Base-by-base conservation (phyloP, 2,888 invertebrate species). In the Drosophila mercatorum region DNA sequence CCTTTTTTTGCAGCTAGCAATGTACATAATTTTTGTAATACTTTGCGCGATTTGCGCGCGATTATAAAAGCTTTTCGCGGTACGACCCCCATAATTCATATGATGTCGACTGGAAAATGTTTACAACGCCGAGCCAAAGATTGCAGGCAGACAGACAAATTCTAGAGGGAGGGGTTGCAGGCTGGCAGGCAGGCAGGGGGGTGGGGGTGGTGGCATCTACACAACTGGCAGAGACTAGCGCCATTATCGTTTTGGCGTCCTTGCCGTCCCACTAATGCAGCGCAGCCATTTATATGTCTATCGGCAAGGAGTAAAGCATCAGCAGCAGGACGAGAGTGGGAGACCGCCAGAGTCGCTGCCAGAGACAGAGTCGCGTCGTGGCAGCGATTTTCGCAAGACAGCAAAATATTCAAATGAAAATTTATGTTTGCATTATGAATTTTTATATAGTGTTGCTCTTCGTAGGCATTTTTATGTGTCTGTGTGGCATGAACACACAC, bases 1-100 rank as follows among this genome's bases (percentile, higher is more conserved):
- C 49, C 22, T 22, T 22, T 49, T 31, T 8, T 31, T 68, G 72
- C 66, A 66, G 69, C 65, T 53, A 66, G 82, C 81, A 78, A 74
- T 79, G 87, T 89, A 84, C 88, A 89, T 91, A 88, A 91, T 91
- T 89, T 89, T 81, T 79, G 88, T 90, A 90, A 84, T 88, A 82
- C 82, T 83, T 86, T 87, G 90, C 90, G 83, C 91, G 90, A 91
- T 91, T 91, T 91, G 91, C 76, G 81, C 83, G 80, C 91, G 92
- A 91, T 91, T 91, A 91, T 92, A 91, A 91, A 91, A 91, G 91
- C 91, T 92, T 91, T 91, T 91, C 86, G 91, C 91, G 90, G 91
- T 91, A 91, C 91, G 90, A 89, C 91, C 86, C 83, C 82, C 83
- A 92, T 92, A 92, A 91, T 91, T 91, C 92, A 91, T 91, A 86